Evolutionary conservation across 2,113 vertebrate genomes (phyloP), one percentile per base, ranked within the genome.

Genomic region (Micromys minutus): DNA sequence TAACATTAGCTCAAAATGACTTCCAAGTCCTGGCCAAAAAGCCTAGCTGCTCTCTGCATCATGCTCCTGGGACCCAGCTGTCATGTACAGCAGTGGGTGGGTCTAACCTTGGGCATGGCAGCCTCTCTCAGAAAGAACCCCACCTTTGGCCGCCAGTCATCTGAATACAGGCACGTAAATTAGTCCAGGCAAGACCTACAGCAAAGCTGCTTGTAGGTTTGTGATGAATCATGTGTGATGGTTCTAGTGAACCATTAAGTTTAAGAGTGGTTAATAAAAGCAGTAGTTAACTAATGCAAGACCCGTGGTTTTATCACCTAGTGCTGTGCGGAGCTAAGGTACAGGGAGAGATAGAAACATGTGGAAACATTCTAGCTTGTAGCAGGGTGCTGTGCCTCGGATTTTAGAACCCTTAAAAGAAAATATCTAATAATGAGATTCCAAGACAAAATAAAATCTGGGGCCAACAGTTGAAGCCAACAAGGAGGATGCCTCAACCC

Each of bases 361-460:
- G 24, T 76, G 26, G 47, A 47, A 84, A 67, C 57, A 15, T 39
- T 89, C 79, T 95, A 42, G 34, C 59, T 71, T 76, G 3, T 57
- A 61, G n/a, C 61, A 22, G 5, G 52, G 63, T 55, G 21, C 74
- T 50, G 26, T 34, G 3, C 90, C 36, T 76, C 50, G 71, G 29
- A 95, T 83, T 96, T 85, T 45, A 87, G 90, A 89, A 94, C 84
- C 57, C 83, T 87, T 50, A 87, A 92, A 95, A 95, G 86, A 83
- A 96, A 96, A 89, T 86, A 47, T 89, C 69, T 95, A 31, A 85
- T 87, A 89, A 72, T 81, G 45, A 96, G 69, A 91, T 96, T 96
- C 94, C 94, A 75, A 85, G 87, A 89, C 85, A 89, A 97, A 95
- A 94, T 80, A 80, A 93, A 97, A 81, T 65, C 52, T 77, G 81